Evolutionary conservation across 30 jellyfish, hydroid and myxozoan genomes (phyloP).

Genomic region (Chrysaora quinquecirrha): DNA sequence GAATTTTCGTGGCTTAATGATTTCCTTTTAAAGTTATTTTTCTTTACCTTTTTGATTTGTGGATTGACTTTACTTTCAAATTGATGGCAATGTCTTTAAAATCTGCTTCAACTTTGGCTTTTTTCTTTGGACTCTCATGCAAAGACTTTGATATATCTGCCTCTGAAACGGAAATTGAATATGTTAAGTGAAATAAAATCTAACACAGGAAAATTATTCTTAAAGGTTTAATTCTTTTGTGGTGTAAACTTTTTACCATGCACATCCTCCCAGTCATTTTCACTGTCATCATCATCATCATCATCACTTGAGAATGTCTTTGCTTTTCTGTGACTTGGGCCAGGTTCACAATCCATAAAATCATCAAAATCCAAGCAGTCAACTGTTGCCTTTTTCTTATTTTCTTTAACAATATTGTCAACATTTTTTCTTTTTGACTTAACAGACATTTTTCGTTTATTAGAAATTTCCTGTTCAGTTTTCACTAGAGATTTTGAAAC

Average conservation of each 20-base stretch:
- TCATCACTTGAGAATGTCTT: conserved; percentile 8
- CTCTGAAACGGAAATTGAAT: conserved; percentile 66
- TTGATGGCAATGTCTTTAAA: conserved; percentile 75
- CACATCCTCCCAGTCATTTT: conserved; percentile 94
- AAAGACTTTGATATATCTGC: conserved; percentile 40
- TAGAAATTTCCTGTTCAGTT: background rate
- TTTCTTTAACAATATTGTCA: background rate
- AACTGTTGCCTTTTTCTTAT: background rate
- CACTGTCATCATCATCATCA: conserved; percentile 59
- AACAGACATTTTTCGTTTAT: background rate
- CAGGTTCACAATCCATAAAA: conserved; percentile 4
- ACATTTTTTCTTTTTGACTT: background rate
- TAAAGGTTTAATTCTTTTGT: too few relatives aligned
- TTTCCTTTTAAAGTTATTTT: too few relatives aligned
- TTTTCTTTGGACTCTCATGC: conserved; percentile 65
- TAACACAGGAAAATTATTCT: too few relatives aligned
- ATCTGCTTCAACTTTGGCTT: conserved; percentile 46
- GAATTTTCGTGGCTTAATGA: too few relatives aligned
- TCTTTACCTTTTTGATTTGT: conserved; percentile 65
- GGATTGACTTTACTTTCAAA: conserved; percentile 71
- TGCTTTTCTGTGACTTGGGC: background rate
- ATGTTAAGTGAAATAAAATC: too few relatives aligned
- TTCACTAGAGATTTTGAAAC: background rate
- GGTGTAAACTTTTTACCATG: conserved; percentile 88
- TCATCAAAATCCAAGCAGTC: background rate